Conservation (phyloP, 2,797 vertebrate genomes). For the Sebastes dallii region DNA sequence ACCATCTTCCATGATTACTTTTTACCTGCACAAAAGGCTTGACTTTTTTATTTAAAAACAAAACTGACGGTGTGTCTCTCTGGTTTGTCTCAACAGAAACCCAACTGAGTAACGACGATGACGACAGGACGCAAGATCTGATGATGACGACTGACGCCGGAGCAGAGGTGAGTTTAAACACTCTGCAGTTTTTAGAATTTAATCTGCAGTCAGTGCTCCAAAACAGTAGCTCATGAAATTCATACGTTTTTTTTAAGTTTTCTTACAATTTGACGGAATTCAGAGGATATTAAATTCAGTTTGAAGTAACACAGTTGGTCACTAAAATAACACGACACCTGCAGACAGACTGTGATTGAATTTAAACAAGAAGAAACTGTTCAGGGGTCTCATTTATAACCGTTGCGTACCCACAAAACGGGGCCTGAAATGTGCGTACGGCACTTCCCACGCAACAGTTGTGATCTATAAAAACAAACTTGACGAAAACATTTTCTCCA, state of each 20-base stretch:
- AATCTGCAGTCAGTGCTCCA: not conserved
- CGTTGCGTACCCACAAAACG: too few relatives aligned
- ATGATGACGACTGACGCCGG: slow-evolving; percentile 29
- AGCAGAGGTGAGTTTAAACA: slow-evolving; percentile 43
- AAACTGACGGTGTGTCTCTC: not conserved
- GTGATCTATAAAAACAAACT: too few relatives aligned
- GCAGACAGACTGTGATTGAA: not conserved
- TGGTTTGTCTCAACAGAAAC: slow-evolving; percentile 66
- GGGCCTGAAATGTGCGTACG: too few relatives aligned
- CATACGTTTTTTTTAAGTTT: not conserved
- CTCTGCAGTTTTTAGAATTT: not conserved
- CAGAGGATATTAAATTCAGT: too few relatives aligned
- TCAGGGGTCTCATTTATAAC: too few relatives aligned
- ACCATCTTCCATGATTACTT: not conserved
- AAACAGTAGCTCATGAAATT: not conserved
- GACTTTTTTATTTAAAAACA: not conserved
- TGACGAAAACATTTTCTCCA: not conserved
- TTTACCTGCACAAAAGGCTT: not conserved
- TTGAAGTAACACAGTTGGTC: not conserved
- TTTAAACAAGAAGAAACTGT: not conserved
- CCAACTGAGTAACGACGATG: slow-evolving; percentile 62
- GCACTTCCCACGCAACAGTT: too few relatives aligned
- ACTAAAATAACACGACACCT: not conserved
- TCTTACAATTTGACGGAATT: too few relatives aligned
- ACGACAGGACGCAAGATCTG: slow-evolving; percentile 55